Percentiles rank a stretch among this genome's conserved stretches.
Evolutionary conservation across 2,797 vertebrate species (phyloP).

Genomic region (Sebastes ruberrimus): DNA sequence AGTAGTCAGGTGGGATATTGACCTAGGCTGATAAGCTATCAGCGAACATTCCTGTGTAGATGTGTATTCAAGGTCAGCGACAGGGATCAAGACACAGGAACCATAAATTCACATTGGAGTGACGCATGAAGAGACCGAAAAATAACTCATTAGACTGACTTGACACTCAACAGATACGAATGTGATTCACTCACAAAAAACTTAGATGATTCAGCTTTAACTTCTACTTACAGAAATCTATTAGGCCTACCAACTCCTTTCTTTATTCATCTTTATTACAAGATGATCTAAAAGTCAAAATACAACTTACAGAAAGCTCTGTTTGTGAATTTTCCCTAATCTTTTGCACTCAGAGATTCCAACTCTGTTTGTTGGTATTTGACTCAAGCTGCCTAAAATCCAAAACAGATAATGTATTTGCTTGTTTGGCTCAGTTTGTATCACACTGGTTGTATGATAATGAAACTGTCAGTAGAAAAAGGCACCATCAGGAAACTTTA

Average conservation of each 20-base stretch:
- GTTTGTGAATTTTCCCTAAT: background rate
- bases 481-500: background rate
- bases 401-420: background rate
- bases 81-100: constrained; percentile 36
- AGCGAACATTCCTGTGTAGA: constrained; percentile 60
- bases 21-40: constrained; percentile 67
- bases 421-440: background rate
- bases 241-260: background rate
- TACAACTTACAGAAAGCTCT: background rate
- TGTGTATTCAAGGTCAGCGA: constrained; percentile 48
- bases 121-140: constrained; percentile 43
- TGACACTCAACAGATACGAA: constrained; percentile 16
- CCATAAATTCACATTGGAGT: constrained; percentile 39
- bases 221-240: background rate
- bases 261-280: background rate
- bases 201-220: constrained; percentile 3
- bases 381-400: background rate
- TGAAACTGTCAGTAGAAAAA: background rate
- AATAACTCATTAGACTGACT: constrained; percentile 22
- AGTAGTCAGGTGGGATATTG: constrained; percentile 50
- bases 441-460: background rate
- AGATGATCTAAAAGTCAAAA: background rate
- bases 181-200: constrained; percentile 5
- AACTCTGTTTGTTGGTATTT: background rate
- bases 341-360: background rate